Base-by-base conservation (phyloP, 2,888 invertebrate genomes). In the Noctua pronuba region DNA sequence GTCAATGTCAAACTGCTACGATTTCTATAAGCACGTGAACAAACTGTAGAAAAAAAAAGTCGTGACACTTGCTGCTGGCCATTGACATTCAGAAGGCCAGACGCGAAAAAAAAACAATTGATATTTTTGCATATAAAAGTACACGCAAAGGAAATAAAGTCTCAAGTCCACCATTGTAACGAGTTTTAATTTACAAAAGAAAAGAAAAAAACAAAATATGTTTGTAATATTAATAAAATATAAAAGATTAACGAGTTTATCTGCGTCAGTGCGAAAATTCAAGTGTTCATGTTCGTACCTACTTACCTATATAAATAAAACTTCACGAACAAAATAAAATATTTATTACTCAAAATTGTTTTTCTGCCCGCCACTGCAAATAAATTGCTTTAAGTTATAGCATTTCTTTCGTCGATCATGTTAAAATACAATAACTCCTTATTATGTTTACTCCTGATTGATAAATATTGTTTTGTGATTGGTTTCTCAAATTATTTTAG, bases 181-280 rank as follows among this genome's bases (percentile, higher is more conserved):
- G 3, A 72, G 64, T 73, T 31, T 65, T 24, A 49, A 60, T 16
- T 44, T 31, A n/a, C 11, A 69, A 44, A 70, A 71, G 7, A 66
- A 74, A 58, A 73, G 0, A 49, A 52, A 44, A 52, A 66, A 0
- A 0, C 1, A 49, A 73, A 66, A n/a, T 24, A 24, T 18, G 28
- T 60, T 58, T 8, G 7, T 18, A 3, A 24, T 38, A 16, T 8
- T 62, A 31, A 41, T 55, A 46, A 35, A 73, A 49, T 46, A 31
- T 21, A 79, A 79, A 49, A 65, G 18, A 49, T 10, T n/a, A 49
- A 79, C 38, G 28, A 58, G 31, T 35, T 79, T 46, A 18, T 18
- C 11, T 79, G 64, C 44, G 52, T 72, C 71, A 55, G 2, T 64
- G 64, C 44, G 18, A 70, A 78, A 62, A 31, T 77, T 77, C 58